phyloP scores from a whole-genome alignment of 1,140 invertebrate genomes.

The Atta texana region DNA sequence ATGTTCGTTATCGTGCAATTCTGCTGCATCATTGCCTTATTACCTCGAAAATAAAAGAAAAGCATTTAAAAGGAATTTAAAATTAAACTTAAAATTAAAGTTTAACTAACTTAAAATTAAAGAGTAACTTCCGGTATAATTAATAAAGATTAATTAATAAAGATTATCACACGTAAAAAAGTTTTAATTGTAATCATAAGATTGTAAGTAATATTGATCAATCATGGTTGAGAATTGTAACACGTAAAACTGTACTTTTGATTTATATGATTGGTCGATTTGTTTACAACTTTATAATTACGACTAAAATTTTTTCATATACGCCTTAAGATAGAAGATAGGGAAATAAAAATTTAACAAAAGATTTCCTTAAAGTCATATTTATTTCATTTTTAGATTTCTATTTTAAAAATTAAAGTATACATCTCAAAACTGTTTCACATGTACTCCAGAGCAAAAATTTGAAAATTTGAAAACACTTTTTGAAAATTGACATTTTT shows the following conservation, averaged over 20 bases:
- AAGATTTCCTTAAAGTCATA: neutral
- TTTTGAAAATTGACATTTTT: too few relatives aligned
- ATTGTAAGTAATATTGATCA: too few relatives aligned
- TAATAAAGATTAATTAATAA: neutral
- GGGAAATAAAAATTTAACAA: slow-evolving; percentile 4
- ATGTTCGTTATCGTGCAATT: slow-evolving; percentile 33
- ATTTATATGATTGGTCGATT: too few relatives aligned
- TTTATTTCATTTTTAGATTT: neutral
- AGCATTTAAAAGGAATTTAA: neutral
- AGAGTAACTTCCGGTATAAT: neutral
- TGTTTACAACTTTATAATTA: too few relatives aligned
- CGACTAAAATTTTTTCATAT: too few relatives aligned
- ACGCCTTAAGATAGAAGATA: neutral
- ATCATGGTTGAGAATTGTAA: too few relatives aligned
- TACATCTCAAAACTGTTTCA: neutral
- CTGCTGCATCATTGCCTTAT: neutral
- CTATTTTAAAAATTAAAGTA: neutral
- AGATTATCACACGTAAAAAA: too few relatives aligned
- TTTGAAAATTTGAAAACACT: too few relatives aligned
- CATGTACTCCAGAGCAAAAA: too few relatives aligned
- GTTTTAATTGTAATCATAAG: too few relatives aligned
- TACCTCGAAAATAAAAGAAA: neutral
- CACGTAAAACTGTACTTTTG: too few relatives aligned
- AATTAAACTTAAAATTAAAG: neutral
- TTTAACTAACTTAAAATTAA: neutral